Base-by-base conservation (phyloP, 2,113 vertebrate genomes). In the Sminthopsis crassicaudata region DNA sequence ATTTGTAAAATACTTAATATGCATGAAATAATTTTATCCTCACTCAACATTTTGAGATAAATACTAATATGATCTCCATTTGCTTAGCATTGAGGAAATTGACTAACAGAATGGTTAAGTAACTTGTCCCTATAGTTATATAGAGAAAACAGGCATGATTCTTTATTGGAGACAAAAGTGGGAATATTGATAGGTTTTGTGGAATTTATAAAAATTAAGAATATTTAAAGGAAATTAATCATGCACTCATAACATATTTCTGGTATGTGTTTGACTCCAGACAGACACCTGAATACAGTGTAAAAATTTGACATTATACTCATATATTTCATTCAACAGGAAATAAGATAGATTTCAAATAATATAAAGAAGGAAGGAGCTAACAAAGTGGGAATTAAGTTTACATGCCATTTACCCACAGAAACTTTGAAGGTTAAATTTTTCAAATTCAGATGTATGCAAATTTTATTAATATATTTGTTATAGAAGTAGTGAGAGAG, bases 211-310 rank as follows among this genome's bases (percentile, higher is more conserved):
- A 97, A 96, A 60, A 98, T 96, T 96, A 97, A 96, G 96, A 94
- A 96, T 95, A 94, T 90, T 96, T 94, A 91, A 91, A 94, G 95
- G 94, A 94, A 96, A 96, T 95, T 92, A 96, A 95, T 96, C 96
- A 96, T 96, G 96, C 88, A 96, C 97, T 92, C 96, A 92, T 92
- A 96, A 96, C 94, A 91, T 60, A 90, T 57, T 67, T 60, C 57
- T 94, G 97, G 92, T 92, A 57, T 2, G 30, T 48, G 95, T 96
- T 96, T 96, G 96, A 91, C 95, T 97, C 53, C 89, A 91, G 46
- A 54, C 42, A 95, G 53, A 92, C 25, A 94, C 30, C 89, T 46
- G 48, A 30, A 89, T 48, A 57, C 25, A 91, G 92, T 53, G 53
- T 25, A 89, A 46, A 89, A 25, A 89, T 46, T 26, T 12, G 11